Evolutionary conservation across 2,888 invertebrate species (phyloP).

Genomic region (Apantesis nais): DNA sequence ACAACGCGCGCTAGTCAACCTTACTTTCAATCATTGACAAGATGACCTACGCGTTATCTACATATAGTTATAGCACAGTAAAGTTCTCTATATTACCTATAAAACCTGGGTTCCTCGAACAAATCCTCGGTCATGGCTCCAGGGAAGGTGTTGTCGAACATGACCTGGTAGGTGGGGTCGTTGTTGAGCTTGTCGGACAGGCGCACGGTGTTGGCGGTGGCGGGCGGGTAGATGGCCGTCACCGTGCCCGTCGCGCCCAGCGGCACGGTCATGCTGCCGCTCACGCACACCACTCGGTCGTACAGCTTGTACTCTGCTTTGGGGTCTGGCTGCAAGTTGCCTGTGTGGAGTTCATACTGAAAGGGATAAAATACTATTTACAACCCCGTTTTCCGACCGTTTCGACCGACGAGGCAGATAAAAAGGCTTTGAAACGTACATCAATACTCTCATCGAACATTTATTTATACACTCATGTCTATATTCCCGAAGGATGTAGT

Average conservation of each 20-base stretch:
- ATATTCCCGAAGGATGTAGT: too few relatives aligned
- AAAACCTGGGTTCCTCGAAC: slow-evolving; percentile 67
- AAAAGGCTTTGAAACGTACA: too few relatives aligned
- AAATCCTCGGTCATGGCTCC: slow-evolving; percentile 83
- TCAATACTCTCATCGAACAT: too few relatives aligned
- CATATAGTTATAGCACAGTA: too few relatives aligned
- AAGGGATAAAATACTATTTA: not conserved
- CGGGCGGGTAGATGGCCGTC: slow-evolving; percentile 86
- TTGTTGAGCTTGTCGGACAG: slow-evolving; percentile 81
- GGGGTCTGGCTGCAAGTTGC: slow-evolving; percentile 88
- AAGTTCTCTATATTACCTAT: slow-evolving; percentile 69
- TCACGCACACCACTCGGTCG: slow-evolving; percentile 94
- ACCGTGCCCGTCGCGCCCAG: slow-evolving; percentile 94
- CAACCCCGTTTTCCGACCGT: too few relatives aligned
- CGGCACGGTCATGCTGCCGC: slow-evolving; percentile 91
- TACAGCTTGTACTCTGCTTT: slow-evolving; percentile 88
- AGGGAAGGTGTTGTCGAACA: slow-evolving; percentile 92
- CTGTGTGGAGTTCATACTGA: slow-evolving; percentile 80
- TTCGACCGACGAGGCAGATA: too few relatives aligned
- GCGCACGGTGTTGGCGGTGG: slow-evolving; percentile 73
- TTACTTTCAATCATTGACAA: too few relatives aligned
- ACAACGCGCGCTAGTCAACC: slow-evolving; percentile 22
- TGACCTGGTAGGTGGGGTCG: slow-evolving; percentile 89
- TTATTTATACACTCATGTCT: too few relatives aligned
- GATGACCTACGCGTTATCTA: too few relatives aligned